A percentile compares a stretch with the other conserved stretches of the same genome.
phyloP scores from a whole-genome alignment of 2,797 vertebrate species.

The Pseudotriccus pelzelni region DNA sequence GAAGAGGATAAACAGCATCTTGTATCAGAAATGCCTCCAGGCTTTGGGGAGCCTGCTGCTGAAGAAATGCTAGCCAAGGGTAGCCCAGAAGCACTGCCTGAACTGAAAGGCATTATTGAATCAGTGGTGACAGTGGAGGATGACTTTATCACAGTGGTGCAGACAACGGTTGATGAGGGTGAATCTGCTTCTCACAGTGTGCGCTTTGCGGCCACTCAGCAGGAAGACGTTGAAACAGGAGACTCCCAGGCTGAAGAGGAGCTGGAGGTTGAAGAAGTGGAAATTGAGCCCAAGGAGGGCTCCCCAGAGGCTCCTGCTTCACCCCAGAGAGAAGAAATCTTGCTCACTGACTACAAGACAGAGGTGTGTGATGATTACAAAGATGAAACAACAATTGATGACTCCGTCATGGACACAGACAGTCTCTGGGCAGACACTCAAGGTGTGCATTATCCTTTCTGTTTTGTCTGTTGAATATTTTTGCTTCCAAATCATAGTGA shows the following conservation, averaged over 20 bases:
- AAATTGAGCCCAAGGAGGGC: slow-evolving; percentile 76
- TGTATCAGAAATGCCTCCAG: slow-evolving; percentile 56
- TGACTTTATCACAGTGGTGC: slow-evolving; percentile 96
- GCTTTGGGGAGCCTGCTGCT: slow-evolving; percentile 37
- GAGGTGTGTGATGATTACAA: slow-evolving; percentile 89
- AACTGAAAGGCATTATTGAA: slow-evolving; percentile 88
- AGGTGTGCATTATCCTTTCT: slow-evolving; percentile 85
- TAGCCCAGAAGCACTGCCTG: slow-evolving; percentile 61
- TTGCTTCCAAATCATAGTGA: slow-evolving; percentile 55
- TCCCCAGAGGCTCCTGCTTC: slow-evolving; percentile 79
- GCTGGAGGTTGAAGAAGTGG: slow-evolving; percentile 77
- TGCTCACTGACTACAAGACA: slow-evolving; percentile 85
- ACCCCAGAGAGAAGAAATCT: slow-evolving; percentile 81
- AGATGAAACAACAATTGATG: slow-evolving; percentile 97
- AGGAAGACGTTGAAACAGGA: slow-evolving; percentile 76
- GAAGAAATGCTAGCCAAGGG: slow-evolving; percentile 65
- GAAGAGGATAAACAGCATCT: slow-evolving; percentile 66
- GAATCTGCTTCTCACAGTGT: slow-evolving; percentile 91
- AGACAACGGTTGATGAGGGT: slow-evolving; percentile 91
- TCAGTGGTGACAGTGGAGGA: slow-evolving; percentile 97
- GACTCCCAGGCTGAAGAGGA: slow-evolving; percentile 74
- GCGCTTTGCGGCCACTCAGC: slow-evolving; percentile 86
- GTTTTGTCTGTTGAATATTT: slow-evolving; percentile 50
- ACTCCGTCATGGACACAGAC: slow-evolving; percentile 96
- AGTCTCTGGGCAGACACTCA: slow-evolving; percentile 98